These are phyloP conservation scores for Cebidichthys violaceus DNA, from an alignment of 2,113 vertebrate species.

Conservation along the genomic window DNA sequence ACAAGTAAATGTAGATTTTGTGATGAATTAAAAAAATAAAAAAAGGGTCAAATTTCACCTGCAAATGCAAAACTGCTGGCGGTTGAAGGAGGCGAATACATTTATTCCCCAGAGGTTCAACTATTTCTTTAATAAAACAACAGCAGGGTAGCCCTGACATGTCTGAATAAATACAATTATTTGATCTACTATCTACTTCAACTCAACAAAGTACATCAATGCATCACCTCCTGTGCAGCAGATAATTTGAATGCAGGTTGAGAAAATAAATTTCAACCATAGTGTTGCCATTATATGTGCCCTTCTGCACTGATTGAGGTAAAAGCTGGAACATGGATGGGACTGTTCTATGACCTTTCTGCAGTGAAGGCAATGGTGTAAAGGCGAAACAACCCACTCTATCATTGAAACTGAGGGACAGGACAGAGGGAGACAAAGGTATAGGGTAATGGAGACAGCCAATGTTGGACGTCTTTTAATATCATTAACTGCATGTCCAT, in stretches of 20 bases:
- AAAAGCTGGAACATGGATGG: constrained; percentile 5
- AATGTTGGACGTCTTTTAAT: constrained; percentile 64
- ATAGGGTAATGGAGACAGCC: constrained; percentile 60
- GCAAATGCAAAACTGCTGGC: background rate
- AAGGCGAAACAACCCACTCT: constrained; percentile 40
- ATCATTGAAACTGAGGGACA: constrained; percentile 47
- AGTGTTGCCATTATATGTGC: background rate
- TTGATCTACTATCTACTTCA: background rate
- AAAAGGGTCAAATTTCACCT: too few relatives aligned
- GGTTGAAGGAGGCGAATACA: background rate
- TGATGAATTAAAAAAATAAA: background rate
- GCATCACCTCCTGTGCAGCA: background rate
- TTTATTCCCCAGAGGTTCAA: background rate
- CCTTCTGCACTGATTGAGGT: constrained; percentile 18
- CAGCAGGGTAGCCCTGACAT: background rate
- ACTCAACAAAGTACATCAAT: background rate
- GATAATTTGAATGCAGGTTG: background rate
- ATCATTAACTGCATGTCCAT: constrained; percentile 68
- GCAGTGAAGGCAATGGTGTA: constrained; percentile 16
- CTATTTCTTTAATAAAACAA: background rate
- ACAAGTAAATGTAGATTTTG: background rate
- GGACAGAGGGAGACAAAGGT: constrained; percentile 46
- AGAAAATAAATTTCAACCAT: background rate
- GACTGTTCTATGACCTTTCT: constrained; percentile 4
- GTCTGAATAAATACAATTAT: background rate